phyloP scores from a whole-genome alignment of 2,113 vertebrate species.

The Dipodomys merriami region DNA sequence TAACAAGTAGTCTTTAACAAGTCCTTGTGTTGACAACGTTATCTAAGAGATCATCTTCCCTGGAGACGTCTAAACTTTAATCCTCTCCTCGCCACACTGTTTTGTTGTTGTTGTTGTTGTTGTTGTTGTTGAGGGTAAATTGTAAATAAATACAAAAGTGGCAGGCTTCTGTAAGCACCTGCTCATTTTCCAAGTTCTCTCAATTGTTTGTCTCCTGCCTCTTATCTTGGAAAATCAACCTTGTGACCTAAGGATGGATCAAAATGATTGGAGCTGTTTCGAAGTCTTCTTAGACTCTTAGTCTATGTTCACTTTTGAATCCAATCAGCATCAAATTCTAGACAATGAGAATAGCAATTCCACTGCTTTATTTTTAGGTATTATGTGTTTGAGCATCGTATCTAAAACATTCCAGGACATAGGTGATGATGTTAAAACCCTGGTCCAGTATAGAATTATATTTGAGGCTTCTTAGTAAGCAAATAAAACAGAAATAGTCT shows the following conservation, averaged over 20 bases:
- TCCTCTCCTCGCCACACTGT: slow-evolving; percentile 81
- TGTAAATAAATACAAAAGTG: slow-evolving; percentile 79
- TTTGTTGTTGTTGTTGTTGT: slow-evolving; percentile 45
- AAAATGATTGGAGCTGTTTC: slow-evolving; percentile 70
- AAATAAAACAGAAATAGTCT: slow-evolving; percentile 2
- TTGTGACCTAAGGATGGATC: slow-evolving; percentile 78
- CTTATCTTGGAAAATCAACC: slow-evolving; percentile 75
- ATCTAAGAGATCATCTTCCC: slow-evolving; percentile 85
- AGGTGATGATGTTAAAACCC: background rate
- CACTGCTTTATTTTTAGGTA: slow-evolving; percentile 25
- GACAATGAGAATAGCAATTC: background rate
- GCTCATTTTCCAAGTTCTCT: slow-evolving; percentile 79
- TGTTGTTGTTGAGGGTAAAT: slow-evolving; percentile 77
- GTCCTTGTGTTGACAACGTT: slow-evolving; percentile 85
- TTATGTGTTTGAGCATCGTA: background rate
- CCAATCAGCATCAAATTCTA: slow-evolving; percentile 56
- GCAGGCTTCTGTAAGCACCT: slow-evolving; percentile 77
- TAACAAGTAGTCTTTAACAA: slow-evolving; percentile 83
- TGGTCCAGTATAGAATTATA: background rate
- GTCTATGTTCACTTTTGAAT: slow-evolving; percentile 67
- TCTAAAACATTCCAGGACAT: slow-evolving; percentile 16
- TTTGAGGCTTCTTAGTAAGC: slow-evolving; percentile 24
- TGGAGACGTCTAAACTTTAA: slow-evolving; percentile 84
- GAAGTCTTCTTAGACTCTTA: slow-evolving; percentile 64
- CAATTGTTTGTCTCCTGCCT: slow-evolving; percentile 78